phyloP scores from a whole-genome alignment of 2,888 invertebrate genomes.

The Hirtodrosophila confusa region DNA sequence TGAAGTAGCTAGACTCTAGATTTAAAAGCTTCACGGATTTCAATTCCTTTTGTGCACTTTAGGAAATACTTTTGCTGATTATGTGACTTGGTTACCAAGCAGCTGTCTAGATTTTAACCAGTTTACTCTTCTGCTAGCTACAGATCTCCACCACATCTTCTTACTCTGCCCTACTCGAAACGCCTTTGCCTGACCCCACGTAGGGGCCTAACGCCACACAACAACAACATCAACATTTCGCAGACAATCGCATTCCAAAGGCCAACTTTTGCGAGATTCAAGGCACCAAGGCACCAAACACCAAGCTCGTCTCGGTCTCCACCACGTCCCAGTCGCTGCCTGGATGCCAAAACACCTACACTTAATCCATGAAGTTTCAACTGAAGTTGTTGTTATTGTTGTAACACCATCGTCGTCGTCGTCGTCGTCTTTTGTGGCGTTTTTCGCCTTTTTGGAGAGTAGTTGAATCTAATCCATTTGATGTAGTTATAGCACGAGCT shows the following conservation, averaged over 20 bases:
- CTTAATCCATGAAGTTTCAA: constrained; percentile 50
- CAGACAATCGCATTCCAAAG: constrained; percentile 73
- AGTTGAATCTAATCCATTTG: constrained; percentile 81
- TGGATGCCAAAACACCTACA: constrained; percentile 78
- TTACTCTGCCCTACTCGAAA: constrained; percentile 53
- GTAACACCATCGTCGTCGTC: constrained; percentile 45
- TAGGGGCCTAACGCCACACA: constrained; percentile 62
- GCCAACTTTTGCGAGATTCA: constrained; percentile 43
- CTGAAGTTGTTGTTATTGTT: constrained; percentile 32
- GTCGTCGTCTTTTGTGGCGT: constrained; percentile 69
- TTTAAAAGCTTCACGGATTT: background rate
- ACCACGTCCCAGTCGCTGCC: constrained; percentile 22
- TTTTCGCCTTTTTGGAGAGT: constrained; percentile 78
- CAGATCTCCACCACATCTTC: constrained; percentile 44
- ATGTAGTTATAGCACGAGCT: constrained; percentile 83
- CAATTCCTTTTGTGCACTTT: too few species aligned
- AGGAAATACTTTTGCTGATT: too few species aligned
- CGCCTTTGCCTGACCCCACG: constrained; percentile 71
- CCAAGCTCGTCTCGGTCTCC: constrained; percentile 26
- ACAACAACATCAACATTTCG: constrained; percentile 21
- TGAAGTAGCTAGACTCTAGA: background rate
- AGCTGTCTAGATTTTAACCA: background rate
- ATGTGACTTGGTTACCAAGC: too few species aligned
- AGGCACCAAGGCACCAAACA: constrained; percentile 5
- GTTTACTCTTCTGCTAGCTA: constrained; percentile 19